Conservation (phyloP, 2,797 vertebrate genomes). For the Mormyrus proboscirostris region DNA sequence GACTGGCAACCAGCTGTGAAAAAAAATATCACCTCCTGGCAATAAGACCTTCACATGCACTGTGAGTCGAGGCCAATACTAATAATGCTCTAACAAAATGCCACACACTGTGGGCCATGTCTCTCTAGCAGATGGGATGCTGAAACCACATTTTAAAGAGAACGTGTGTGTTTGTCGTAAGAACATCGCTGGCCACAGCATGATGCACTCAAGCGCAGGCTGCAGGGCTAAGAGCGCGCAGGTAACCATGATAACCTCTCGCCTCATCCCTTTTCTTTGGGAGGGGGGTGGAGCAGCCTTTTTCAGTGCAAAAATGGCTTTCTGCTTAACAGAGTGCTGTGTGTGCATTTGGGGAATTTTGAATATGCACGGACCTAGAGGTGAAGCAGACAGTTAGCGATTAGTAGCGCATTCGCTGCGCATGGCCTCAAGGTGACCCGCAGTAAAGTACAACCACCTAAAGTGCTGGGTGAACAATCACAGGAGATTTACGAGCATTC, state of each 20-base stretch:
- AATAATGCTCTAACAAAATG: slow-evolving; percentile 33
- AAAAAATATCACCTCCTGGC: slow-evolving; percentile 15
- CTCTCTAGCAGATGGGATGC: not conserved
- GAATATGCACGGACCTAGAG: not conserved
- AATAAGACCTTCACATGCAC: slow-evolving; percentile 31
- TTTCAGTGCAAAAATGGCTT: not conserved
- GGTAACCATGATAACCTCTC: not conserved
- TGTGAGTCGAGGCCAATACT: slow-evolving; percentile 44
- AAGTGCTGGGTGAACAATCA: slow-evolving; percentile 67
- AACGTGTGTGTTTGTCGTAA: not conserved
- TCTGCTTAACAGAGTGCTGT: not conserved
- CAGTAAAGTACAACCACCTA: slow-evolving; percentile 40
- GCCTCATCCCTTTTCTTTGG: not conserved
- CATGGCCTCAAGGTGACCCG: not conserved
- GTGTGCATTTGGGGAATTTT: slow-evolving; percentile 27
- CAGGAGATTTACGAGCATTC: not conserved
- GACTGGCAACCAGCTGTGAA: slow-evolving; percentile 16
- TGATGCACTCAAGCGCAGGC: not conserved
- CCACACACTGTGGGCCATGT: not conserved
- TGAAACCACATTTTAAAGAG: not conserved
- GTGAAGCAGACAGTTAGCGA: not conserved
- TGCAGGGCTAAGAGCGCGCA: not conserved
- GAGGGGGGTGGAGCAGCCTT: not conserved
- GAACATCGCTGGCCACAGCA: not conserved
- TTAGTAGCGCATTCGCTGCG: not conserved